Base-by-base conservation (phyloP, 92 coral and sea anemone genomes). In the Micromussa lordhowensis region DNA sequence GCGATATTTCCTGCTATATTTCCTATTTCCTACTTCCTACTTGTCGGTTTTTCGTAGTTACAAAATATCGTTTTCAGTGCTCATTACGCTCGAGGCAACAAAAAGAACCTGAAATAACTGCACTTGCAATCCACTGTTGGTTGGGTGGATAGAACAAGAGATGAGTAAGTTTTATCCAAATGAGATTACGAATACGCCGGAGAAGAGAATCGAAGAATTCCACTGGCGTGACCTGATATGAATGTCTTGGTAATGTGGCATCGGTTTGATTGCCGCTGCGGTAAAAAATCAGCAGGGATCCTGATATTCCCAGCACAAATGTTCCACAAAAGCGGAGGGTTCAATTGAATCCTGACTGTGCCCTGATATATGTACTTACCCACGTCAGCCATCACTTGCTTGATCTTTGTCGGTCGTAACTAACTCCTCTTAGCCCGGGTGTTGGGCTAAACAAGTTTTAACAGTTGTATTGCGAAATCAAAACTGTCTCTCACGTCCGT, bases 351-450 rank as follows among this genome's bases (percentile, higher is more conserved):
- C 68, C 3, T 32, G 1, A 54, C 49, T 73, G 78, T 35, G 17
- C 66, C 28, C 6, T 51, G 24, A 7, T n/a, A 29, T 82, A 30
- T 68, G 10, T 28, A 84, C 88, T 59, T 69, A 84, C 88, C 88
- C 12, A 44, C 51, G 64, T 75, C 55, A 28, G 71, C 26, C 86
- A 70, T 69, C 61, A 31, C 54, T 75, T 38, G 71, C 86, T 55
- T 21, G 31, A 31, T n/a, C 53, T 79, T 16, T 12, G 29, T 68
- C 86, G 31, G 38, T 55, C 68, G 44, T 51, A 30, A 68, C n/a
- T 32, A 59, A 36, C 78, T 73, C 36, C 29, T 24, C n/a, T 35
- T 35, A 34, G 38, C 28, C 28, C 28, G 26, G n/a, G 0, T 26
- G 38, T 44, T 44, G 26, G 3, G 36, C 68, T 28, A 10, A 64